A percentile compares a stretch with the other conserved stretches of the same genome.
Evolutionary conservation across 2,888 invertebrate species (phyloP).

Genomic region (Globia sparganii): DNA sequence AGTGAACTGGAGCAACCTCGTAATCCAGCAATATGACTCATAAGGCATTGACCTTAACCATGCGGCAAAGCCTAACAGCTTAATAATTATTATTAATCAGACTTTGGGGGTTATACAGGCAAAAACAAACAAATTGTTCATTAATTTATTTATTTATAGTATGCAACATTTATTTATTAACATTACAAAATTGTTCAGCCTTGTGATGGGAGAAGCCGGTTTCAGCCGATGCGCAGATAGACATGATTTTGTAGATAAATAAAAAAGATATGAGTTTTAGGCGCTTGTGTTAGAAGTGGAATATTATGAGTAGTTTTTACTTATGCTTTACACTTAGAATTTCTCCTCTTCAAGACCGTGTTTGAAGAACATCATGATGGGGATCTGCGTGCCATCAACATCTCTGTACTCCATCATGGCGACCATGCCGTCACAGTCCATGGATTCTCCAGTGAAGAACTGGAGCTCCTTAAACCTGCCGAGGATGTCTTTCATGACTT

Average conservation of each 20-base stretch:
- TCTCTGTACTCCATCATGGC: constrained; percentile 98
- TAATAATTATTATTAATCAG: neutral
- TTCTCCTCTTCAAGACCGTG: constrained; percentile 99
- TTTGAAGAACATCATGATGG: constrained; percentile 98
- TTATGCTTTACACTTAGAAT: constrained; percentile 91
- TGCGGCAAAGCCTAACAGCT: neutral
- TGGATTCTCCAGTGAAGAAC: constrained; percentile 97
- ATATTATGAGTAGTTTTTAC: constrained; percentile 81
- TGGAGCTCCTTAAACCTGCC: constrained; percentile 97
- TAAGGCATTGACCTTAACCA: constrained; percentile 28
- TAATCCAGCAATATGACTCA: constrained; percentile 34
- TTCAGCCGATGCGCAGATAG: constrained; percentile 77
- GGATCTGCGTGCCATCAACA: constrained; percentile 94
- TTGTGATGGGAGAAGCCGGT: constrained; percentile 86
- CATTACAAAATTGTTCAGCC: constrained; percentile 89
- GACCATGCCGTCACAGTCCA: constrained; percentile 98
- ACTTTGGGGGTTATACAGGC: constrained; percentile 7
- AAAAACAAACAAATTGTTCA: constrained; percentile 75
- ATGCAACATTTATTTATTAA: constrained; percentile 82
- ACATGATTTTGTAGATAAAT: constrained; percentile 89
- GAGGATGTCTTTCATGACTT: constrained; percentile 97
- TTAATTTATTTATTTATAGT: constrained; percentile 86
- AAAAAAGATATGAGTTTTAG: constrained; percentile 82
- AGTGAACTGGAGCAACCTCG: constrained; percentile 31
- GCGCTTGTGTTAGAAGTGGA: constrained; percentile 79